phyloP scores from a whole-genome alignment of 2,113 vertebrate genomes.

The Sebastes schlegelii region DNA sequence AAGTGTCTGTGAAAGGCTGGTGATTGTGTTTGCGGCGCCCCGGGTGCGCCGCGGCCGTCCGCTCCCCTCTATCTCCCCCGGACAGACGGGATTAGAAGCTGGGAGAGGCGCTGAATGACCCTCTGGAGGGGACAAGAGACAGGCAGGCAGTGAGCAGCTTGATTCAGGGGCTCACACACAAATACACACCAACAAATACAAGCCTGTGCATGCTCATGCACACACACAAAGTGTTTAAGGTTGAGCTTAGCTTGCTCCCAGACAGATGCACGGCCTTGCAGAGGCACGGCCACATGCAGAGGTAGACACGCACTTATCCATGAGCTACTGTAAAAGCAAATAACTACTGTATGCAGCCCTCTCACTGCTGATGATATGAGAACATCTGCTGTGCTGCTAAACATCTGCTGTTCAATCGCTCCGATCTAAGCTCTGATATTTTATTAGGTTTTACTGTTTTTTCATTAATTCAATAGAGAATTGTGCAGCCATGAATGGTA shows the following conservation, averaged over 20 bases:
- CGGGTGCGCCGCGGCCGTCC: conserved; percentile 68
- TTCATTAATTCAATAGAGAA: conserved; percentile 17
- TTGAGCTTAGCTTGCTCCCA: conserved; percentile 47
- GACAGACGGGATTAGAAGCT: conserved; percentile 81
- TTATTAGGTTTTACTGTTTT: conserved; percentile 7
- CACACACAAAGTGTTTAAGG: conserved; percentile 39
- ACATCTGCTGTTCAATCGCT: conserved; percentile 56
- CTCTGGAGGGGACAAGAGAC: conserved; percentile 62
- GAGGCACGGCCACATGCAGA: conserved; percentile 36
- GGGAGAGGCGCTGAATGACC: conserved; percentile 77
- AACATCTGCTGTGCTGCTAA: conserved; percentile 50
- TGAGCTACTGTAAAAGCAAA: conserved; percentile 7
- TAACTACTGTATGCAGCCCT: conserved; percentile 1
- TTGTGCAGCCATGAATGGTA: background rate
- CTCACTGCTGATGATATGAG: conserved; percentile 28
- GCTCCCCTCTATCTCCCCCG: conserved; percentile 79
- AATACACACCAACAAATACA: conserved; percentile 52
- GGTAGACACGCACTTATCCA: conserved; percentile 33
- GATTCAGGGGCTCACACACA: conserved; percentile 49
- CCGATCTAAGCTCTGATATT: conserved; percentile 29
- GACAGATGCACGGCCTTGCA: conserved; percentile 41
- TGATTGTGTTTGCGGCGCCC: conserved; percentile 80
- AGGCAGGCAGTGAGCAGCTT: conserved; percentile 60
- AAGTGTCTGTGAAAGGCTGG: conserved; percentile 81
- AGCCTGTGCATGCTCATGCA: conserved; percentile 22